Evolutionary conservation across 2,888 invertebrate genomes (phyloP).

Genomic region (Phymatocera aterrima): DNA sequence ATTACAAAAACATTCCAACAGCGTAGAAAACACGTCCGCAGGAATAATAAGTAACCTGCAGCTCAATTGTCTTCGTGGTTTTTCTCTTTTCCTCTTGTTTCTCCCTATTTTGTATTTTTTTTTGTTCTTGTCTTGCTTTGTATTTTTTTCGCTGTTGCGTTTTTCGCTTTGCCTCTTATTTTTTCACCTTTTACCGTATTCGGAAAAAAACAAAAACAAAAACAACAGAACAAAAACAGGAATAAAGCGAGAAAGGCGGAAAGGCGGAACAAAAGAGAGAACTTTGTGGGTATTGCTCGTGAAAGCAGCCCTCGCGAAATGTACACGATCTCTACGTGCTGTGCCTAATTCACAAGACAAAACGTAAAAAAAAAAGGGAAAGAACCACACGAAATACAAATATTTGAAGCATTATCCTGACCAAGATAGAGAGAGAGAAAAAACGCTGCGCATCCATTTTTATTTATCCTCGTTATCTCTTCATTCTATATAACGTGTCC

Average conservation of each 20-base stretch:
- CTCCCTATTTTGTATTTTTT: neutral
- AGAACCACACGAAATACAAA: no score
- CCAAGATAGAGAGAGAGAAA: no score
- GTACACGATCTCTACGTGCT: neutral
- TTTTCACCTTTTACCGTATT: neutral
- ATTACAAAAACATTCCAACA: conserved; percentile 26
- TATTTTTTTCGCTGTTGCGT: neutral
- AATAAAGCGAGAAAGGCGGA: neutral
- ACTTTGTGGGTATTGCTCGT: neutral
- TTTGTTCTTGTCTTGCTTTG: neutral
- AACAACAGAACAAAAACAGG: no score
- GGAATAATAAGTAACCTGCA: neutral
- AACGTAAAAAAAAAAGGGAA: no score
- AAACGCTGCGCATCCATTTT: no score
- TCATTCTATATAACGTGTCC: no score
- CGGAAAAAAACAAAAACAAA: neutral
- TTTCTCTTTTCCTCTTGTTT: neutral
- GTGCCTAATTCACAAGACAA: neutral
- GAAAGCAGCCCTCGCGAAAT: neutral
- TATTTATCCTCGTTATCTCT: no score
- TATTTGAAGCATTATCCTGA: no score
- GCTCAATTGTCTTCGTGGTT: conserved; percentile 1
- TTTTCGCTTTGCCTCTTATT: no score
- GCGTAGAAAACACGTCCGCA: conserved; percentile 7
- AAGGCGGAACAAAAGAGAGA: neutral